phyloP scores from a whole-genome alignment of 2,888 invertebrate genomes.

The Pogonocherus hispidulus region DNA sequence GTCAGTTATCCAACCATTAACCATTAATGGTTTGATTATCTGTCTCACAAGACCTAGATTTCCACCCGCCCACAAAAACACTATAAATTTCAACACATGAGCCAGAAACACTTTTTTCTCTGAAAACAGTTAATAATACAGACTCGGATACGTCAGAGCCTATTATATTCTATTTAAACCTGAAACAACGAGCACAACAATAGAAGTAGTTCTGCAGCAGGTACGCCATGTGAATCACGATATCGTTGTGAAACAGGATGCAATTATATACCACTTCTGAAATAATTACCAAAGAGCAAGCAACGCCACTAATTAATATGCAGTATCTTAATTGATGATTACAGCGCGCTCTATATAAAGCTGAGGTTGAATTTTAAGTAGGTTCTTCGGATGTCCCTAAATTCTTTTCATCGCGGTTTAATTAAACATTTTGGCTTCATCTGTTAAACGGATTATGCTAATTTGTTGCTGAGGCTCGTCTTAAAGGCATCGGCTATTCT shows the following conservation, averaged over 20 bases:
- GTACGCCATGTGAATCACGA: slow-evolving; percentile 47
- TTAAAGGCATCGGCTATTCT: not conserved
- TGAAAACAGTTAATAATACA: slow-evolving; percentile 19
- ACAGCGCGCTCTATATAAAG: slow-evolving; percentile 15
- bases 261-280: slow-evolving; percentile 54
- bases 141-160: slow-evolving; percentile 13
- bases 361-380: slow-evolving; percentile 32
- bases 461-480: not conserved
- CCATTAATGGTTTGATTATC: not conserved
- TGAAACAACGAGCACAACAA: slow-evolving; percentile 11
- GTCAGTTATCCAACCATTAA: too few relatives aligned
- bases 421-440: slow-evolving; percentile 17
- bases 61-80: not conserved
- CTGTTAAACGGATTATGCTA: slow-evolving; percentile 16
- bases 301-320: slow-evolving; percentile 52
- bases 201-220: slow-evolving; percentile 17
- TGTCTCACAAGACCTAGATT: not conserved
- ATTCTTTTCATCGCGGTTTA: slow-evolving; percentile 21
- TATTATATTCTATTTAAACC: slow-evolving; percentile 12
- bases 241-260: slow-evolving; percentile 55
- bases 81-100: not conserved
- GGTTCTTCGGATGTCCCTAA: slow-evolving; percentile 19
- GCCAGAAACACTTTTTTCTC: slow-evolving; percentile 4
- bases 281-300: slow-evolving; percentile 52
- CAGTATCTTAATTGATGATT: slow-evolving; percentile 50